Evolutionary conservation across 2,113 vertebrate species (phyloP).

Genomic region (Amblyornis subalaris): DNA sequence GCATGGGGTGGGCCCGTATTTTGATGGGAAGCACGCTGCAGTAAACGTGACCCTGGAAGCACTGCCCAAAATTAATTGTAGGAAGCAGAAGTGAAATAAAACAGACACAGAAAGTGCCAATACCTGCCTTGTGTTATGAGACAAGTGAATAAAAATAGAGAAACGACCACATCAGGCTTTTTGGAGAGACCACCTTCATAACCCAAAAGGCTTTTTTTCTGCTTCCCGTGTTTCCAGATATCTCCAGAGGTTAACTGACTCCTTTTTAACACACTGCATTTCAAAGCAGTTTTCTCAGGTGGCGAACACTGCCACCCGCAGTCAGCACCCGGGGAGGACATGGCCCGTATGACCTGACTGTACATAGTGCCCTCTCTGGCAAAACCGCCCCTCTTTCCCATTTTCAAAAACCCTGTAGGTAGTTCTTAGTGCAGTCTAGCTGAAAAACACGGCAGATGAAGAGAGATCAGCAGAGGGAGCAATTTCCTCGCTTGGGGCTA

Average conservation of each 20-base stretch:
- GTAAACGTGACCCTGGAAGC: neutral
- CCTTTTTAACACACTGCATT: neutral
- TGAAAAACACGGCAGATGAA: neutral
- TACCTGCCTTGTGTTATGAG: fast-evolving
- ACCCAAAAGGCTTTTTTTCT: neutral
- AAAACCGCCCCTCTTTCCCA: neutral
- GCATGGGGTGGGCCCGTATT: neutral
- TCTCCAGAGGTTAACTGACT: neutral
- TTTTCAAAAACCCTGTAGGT: neutral
- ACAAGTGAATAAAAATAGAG: neutral
- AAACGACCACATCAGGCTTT: neutral
- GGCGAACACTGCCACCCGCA: neutral
- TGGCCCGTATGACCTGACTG: fast-evolving
- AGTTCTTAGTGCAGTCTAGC: neutral
- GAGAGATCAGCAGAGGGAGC: neutral
- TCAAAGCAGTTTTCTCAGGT: neutral
- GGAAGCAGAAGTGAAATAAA: neutral
- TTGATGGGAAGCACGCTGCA: neutral
- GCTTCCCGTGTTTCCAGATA: neutral
- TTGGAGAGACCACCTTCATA: neutral
- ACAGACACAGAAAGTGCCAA: neutral
- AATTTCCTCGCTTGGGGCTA: neutral
- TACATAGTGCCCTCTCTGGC: neutral
- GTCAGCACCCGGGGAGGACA: neutral
- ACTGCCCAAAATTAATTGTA: neutral